Evolutionary conservation across 92 coral and sea anemone genomes (phyloP), one percentile per base, ranked within the genome.

Genomic region (Umimayanthus kanabou): DNA sequence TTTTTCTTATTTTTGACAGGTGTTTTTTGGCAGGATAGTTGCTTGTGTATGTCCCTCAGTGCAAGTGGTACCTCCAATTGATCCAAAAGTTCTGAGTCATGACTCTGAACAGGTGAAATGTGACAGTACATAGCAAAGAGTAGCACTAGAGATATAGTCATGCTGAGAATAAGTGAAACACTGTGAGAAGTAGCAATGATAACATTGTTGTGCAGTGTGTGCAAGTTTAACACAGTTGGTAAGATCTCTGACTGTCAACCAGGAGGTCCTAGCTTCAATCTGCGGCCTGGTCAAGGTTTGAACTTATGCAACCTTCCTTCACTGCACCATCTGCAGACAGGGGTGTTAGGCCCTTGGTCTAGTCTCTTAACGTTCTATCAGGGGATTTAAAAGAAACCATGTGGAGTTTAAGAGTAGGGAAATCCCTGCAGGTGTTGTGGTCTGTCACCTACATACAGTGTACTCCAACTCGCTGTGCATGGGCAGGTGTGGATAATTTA

Each of bases 61-160:
- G 45, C 90, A 95, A 72, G 84, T 92, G 9, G 1, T 85, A 26
- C 88, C 93, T 71, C 87, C 94, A 1, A 58, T 96, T 64, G 95
- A 94, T 86, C 93, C 96, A 6, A 90, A 88, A 37, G 6, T 69
- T 0, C 50, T 93, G 50, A 89, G 92, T 67, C 90, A 91, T 14
- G 84, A 94, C 65, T 88, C 94, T 18, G 88, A 81, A 7, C 90
- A 93, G 93, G 98, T 94, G 77, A 90, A 86, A 18, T 40, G 28
- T 47, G 3, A 18, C 37, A 16, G 39, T 23, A 33, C 37, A 33
- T 33, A 57, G 26, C 7, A 16, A 22, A 61, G n/a, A 61, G n/a
- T 22, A 9, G 1, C 25, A 61, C 69, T 61, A 23, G 58, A 11
- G n/a, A n/a, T n/a, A n/a, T n/a, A n/a, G 58, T 11, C 16, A 53